Evolutionary conservation across 2,888 invertebrate genomes (phyloP), one percentile per base, ranked within the genome.

Genomic region (Anthophora plumipes): DNA sequence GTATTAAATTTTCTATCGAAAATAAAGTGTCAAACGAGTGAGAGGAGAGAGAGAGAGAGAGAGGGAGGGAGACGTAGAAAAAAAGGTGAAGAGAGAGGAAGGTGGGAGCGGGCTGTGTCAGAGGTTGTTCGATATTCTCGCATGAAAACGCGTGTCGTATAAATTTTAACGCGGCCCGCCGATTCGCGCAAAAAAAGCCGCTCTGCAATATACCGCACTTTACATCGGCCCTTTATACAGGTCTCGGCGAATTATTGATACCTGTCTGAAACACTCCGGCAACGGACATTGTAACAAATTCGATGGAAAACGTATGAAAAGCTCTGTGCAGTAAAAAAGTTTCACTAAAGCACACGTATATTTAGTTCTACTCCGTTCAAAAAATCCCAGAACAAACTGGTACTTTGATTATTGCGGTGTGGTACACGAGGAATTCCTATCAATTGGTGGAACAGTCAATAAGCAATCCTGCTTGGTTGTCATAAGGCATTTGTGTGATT

Each of bases 101-200:
- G 20, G 0, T 9, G 20, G n/a, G 39, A 59, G 41, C 48, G 79
- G 52, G 68, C 61, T 43, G 59, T 55, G 50, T 72, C 69, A 72
- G 59, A 48, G 72, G 43, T 64, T 64, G 83, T 64, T 84, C 80
- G 78, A 85, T 85, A 83, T 86, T 85, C 76, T 59, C 66, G 67
- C 73, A 67, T 79, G 71, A 86, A 85, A 86, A 85, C 76, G 76
- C 75, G 83, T 78, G 83, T 83, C 83, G 80, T 83, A 83, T 86
- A 86, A 84, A 86, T 85, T 85, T 85, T 69, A 83, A 74, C 85
- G 68, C 60, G 41, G 72, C 77, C 31, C 80, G 80, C 63, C 50
- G 78, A 71, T 61, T 80, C 66, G 50, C 41, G 52, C 61, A 37
- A 52, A 72, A 77, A 72, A 72, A 43, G 46, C 61, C 55, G 14